Evolutionary conservation across 2,797 vertebrate genomes (phyloP), one percentile per base, ranked within the genome.

Genomic region (Onychomys leucogaster): DNA sequence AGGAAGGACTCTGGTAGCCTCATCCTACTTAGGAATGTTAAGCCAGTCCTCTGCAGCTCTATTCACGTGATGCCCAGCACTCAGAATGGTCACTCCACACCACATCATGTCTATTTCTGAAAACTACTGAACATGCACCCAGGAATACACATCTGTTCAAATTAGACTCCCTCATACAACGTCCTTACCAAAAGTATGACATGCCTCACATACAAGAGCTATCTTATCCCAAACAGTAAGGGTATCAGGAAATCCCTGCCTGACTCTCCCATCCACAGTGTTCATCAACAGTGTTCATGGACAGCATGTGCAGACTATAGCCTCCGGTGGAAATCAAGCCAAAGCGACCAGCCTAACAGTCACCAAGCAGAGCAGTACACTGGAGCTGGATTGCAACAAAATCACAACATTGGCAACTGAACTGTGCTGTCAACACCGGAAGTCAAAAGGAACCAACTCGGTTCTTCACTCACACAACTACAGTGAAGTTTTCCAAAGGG

Each of bases 301-400:
- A n/a, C 37, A 96, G 75, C 81, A 69, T 34, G 76, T 55, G 75
- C 57, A 97, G 89, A 94, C 57, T 46, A 57, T 92, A 76, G 91
- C 88, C 83, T 77, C 86, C 73, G 65, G 43, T 17, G 29, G 57
- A 95, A 92, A 95, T 84, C 85, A 76, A 95, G 91, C 94, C 90
- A 94, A 96, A 95, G 89, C 43, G 59, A 92, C 85, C 25, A 77
- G 71, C 34, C 71, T 95, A 92, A 77, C 83, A 52, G 81, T 76
- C 95, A 94, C 82, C 90, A 81, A 88, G 83, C 37, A 85, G 82
- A 95, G 76, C 93, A 55, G 86, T 49, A 95, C 94, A 94, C 73
- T 81, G 92, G 81, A n/a, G 41, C 14, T 95, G 61, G 90, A 95
- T 34, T 86, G 75, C 77, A 67, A 92, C 90, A 61, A 95, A 57